Evolutionary conservation across 2,888 invertebrate species (phyloP), one percentile per base, ranked within the genome.

Genomic region (Brachypterus glaber): DNA sequence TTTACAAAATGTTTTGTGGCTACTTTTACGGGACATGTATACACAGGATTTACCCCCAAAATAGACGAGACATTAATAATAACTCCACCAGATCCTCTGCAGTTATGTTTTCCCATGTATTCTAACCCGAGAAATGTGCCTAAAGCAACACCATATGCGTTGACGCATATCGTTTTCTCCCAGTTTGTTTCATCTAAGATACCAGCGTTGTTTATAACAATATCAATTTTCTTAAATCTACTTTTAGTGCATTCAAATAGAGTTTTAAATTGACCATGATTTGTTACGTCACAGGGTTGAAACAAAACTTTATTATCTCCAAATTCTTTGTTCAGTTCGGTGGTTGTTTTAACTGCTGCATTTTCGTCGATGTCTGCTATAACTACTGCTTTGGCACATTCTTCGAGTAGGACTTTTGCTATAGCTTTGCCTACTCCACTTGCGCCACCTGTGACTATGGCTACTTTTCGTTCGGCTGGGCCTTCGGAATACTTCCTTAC

Each of bases 381-480:
- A 26, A 63, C 59, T 1, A 66, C 62, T n/a, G 41, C 46, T 72
- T 77, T 78, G 2, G 77, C 78, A 47, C 81, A 81, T 53, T 76
- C 73, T 54, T 74, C 74, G 35, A 82, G 64, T 24, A 82, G 58
- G 52, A 78, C 76, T 48, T 78, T 74, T 47, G 74, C 74, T 52
- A 75, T 77, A 3, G 76, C 72, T 37, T 73, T 69, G 3, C 81
- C 81, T 46, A 82, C 76, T 40, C 80, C 81, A 37, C 74, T 72
- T 13, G 78, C 77, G 30, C 75, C 79, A 25, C 81, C 82, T 17
- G 81, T 82, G 38, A 82, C 72, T 43, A 82, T 64, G 27, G 76
- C 79, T 40, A 79, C 77, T 61, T 77, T 78, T 46, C 78, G 77
- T 62, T 77, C 76, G 37, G 78, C 41, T n/a, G n/a, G n/a, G n/a